phyloP scores from a whole-genome alignment of 2,113 vertebrate species.

The Gracilinanus agilis region DNA sequence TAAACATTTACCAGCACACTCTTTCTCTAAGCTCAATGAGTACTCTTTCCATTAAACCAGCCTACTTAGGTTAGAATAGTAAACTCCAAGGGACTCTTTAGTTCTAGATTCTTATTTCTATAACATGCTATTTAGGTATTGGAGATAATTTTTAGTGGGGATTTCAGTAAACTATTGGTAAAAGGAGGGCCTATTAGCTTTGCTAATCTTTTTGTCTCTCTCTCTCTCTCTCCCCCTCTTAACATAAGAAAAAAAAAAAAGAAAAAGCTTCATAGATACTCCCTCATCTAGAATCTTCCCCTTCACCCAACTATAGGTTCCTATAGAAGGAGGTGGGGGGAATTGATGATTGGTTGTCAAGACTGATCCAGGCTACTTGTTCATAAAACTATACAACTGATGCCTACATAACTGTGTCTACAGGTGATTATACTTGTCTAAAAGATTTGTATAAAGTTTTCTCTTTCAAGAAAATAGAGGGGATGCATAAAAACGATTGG shows the following conservation, averaged over 20 bases:
- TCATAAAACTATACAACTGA: background rate
- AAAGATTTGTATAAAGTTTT: background rate
- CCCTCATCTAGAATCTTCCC: background rate
- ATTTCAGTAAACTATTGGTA: background rate
- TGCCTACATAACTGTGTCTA: background rate
- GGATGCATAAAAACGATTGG: background rate
- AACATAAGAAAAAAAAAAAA: background rate
- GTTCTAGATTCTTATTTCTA: background rate
- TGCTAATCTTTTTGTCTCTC: background rate
- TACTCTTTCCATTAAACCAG: background rate
- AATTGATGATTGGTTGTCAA: background rate
- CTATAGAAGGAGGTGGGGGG: background rate
- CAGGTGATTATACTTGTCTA: background rate
- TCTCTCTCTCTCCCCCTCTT: background rate
- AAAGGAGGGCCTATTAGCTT: background rate
- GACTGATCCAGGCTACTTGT: background rate
- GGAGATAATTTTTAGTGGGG: background rate
- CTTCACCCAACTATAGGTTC: background rate
- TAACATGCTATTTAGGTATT: background rate
- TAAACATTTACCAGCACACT: background rate
- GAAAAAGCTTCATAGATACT: background rate
- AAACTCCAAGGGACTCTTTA: background rate
- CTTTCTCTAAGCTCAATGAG: background rate
- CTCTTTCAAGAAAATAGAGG: background rate
- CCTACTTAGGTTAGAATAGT: background rate